A percentile compares a stretch with the other conserved stretches of the same genome.
Conservation (phyloP, 2,888 invertebrate species). For the Clostera curtula region DNA sequence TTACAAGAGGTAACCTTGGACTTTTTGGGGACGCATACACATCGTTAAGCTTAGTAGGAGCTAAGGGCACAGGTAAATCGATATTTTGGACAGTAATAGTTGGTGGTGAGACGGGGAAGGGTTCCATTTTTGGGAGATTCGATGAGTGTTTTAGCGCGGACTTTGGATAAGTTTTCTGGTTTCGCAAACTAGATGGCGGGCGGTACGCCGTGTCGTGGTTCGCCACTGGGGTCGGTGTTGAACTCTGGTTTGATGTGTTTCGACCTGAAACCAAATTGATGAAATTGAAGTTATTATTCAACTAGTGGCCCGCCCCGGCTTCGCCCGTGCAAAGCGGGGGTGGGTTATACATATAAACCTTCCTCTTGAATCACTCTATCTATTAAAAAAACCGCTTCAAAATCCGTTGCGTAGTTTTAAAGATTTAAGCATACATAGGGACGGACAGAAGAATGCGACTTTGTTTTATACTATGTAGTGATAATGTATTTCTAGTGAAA, state of each 20-base stretch:
- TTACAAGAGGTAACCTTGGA: conserved; percentile 52
- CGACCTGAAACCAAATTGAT: conserved; percentile 46
- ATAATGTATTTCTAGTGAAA: too few relatives aligned
- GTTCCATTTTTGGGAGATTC: conserved; percentile 62
- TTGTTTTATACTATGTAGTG: too few relatives aligned
- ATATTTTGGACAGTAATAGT: conserved; percentile 44
- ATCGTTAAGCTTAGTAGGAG: conserved; percentile 65
- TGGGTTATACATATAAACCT: too few relatives aligned
- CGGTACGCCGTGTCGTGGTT: conserved; percentile 70
- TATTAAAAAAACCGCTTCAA: too few relatives aligned
- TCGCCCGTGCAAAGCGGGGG: too few relatives aligned
- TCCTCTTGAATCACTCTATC: too few relatives aligned
- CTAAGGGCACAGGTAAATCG: conserved; percentile 54
- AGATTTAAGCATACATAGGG: too few relatives aligned
- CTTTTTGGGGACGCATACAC: conserved; percentile 63
- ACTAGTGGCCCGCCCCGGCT: too few relatives aligned
- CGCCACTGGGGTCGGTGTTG: conserved; percentile 60
- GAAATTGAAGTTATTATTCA: not conserved
- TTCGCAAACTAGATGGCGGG: conserved; percentile 62
- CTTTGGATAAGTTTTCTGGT: conserved; percentile 66
- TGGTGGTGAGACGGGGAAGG: conserved; percentile 59
- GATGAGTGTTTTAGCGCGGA: conserved; percentile 56
- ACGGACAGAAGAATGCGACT: too few relatives aligned
- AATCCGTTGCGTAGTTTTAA: too few relatives aligned
- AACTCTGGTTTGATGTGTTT: conserved; percentile 63